phyloP scores from a whole-genome alignment of 1,140 invertebrate species.

The Fopius arisanus region DNA sequence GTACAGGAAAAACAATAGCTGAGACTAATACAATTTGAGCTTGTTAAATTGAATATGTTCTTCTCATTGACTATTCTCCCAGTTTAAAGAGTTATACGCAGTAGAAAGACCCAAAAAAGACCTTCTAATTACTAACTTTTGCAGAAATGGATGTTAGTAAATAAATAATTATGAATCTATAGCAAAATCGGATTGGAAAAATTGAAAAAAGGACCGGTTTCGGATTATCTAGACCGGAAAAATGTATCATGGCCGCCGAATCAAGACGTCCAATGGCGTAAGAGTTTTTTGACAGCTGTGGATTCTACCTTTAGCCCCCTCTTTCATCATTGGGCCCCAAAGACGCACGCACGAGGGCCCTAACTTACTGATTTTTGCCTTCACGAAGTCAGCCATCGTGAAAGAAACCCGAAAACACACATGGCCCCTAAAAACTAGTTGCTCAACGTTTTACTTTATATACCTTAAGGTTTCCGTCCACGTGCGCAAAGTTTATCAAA shows the following conservation, averaged over 20 bases:
- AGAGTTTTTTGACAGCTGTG: slow-evolving; percentile 57
- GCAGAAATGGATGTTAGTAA: too few relatives aligned
- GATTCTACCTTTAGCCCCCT: slow-evolving; percentile 41
- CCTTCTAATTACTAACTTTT: too few relatives aligned
- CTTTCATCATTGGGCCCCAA: slow-evolving; percentile 20
- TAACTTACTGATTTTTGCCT: slow-evolving; percentile 68
- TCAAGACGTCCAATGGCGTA: slow-evolving; percentile 51
- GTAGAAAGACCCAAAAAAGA: too few relatives aligned
- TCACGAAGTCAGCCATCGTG: slow-evolving; percentile 64
- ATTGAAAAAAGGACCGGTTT: neutral
- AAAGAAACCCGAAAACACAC: neutral
- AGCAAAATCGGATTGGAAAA: neutral
- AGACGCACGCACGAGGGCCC: slow-evolving; percentile 43
- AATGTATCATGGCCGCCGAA: slow-evolving; percentile 60
- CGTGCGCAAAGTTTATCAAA: slow-evolving; percentile 13
- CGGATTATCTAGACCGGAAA: slow-evolving; percentile 51
- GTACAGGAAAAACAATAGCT: neutral
- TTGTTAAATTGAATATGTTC: neutral
- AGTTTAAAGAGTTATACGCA: too few relatives aligned
- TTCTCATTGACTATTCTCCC: too few relatives aligned
- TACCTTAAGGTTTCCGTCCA: neutral
- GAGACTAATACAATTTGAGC: neutral
- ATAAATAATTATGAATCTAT: neutral
- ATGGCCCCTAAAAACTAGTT: slow-evolving; percentile 1
- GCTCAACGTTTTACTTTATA: neutral